These are phyloP conservation scores for Struthidea cinerea DNA, from an alignment of 2,113 vertebrate genomes.

Conservation along the genomic window DNA sequence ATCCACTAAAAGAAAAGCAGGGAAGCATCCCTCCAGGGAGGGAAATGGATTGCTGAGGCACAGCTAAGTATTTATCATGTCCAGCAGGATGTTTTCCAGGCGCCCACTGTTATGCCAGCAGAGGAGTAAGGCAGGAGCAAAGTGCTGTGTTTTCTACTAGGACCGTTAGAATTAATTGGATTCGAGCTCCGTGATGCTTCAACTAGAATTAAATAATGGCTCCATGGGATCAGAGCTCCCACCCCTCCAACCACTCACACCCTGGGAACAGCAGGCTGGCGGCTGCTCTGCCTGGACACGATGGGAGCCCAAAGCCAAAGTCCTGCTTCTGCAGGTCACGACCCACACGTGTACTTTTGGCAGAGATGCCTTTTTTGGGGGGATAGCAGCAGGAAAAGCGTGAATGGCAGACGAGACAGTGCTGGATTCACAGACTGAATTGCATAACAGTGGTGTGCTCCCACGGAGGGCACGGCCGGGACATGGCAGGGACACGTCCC, in stretches of 20 bases:
- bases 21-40: not conserved
- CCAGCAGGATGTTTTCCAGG: not conserved
- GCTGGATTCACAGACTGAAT: not conserved
- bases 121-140: not conserved
- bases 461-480: not conserved
- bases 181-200: accelerated
- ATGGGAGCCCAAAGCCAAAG: not conserved
- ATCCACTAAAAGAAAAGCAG: not conserved
- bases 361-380: not conserved
- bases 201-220: not conserved
- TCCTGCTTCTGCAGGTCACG: not conserved
- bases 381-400: not conserved
- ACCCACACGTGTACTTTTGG: not conserved
- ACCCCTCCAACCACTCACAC: not conserved
- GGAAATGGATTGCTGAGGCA: not conserved
- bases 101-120: accelerated
- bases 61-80: not conserved
- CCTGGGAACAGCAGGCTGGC: not conserved
- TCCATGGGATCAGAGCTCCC: not conserved
- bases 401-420: not conserved
- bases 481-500: not conserved
- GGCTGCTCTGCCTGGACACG: not conserved
- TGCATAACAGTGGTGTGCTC: not conserved
- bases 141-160: not conserved
- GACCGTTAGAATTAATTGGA: not conserved